Percentiles rank a stretch among this genome's conserved stretches.
Evolutionary conservation across 1,140 invertebrate species (phyloP).

Genomic region (Habropoda laboriosa): DNA sequence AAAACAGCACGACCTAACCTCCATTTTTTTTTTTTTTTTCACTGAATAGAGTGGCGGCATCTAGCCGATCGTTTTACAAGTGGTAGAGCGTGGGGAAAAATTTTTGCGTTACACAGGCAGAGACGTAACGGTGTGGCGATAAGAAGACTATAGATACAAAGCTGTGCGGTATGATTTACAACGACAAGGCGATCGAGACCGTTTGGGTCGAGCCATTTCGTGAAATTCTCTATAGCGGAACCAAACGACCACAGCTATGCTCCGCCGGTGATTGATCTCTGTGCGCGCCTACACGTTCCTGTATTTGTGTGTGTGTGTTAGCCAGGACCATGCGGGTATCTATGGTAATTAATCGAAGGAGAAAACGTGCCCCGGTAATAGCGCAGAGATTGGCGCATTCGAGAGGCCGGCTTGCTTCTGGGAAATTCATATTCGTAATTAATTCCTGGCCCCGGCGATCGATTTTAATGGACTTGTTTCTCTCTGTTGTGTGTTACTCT

Average conservation of each 20-base stretch:
- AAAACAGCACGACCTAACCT: background rate
- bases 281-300: no score
- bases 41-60: background rate
- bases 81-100: background rate
- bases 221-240: constrained; percentile 61
- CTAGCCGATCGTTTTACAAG: background rate
- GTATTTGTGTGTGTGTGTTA: constrained; percentile 44
- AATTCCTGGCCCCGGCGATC: constrained; percentile 12
- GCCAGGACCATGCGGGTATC: constrained; percentile 28
- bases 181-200: constrained; percentile 27
- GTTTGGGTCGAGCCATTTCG: constrained; percentile 41
- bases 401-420: background rate
- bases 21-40: background rate
- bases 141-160: constrained; percentile 12
- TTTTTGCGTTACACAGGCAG: background rate
- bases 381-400: constrained; percentile 45
- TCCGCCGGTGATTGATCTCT: constrained; percentile 58
- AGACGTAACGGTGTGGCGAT: background rate
- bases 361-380: constrained; percentile 61
- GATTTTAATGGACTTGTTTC: constrained; percentile 7
- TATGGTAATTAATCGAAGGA: constrained; percentile 61
- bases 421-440: constrained; percentile 36
- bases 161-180: constrained; percentile 31
- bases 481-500: background rate
- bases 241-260: constrained; percentile 62